Evolutionary conservation across 2,797 vertebrate species (phyloP).

Genomic region (Chelidonichthys spinosus): DNA sequence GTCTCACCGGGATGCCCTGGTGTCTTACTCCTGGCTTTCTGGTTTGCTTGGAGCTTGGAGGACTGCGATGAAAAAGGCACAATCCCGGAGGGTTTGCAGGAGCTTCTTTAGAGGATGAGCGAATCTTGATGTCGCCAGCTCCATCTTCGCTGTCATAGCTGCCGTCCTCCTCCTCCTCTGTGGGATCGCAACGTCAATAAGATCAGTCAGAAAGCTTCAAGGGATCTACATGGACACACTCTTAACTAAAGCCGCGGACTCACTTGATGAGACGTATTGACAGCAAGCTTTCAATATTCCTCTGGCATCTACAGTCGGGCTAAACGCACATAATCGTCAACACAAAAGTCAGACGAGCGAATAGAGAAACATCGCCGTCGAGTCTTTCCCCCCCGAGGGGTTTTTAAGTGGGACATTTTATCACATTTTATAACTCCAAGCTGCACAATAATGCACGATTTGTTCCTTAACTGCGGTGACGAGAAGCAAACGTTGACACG

Average conservation of each 20-base stretch:
- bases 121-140: constrained; percentile 77
- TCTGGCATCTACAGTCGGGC: constrained; percentile 6
- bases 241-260: constrained; percentile 33
- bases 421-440: constrained; percentile 10
- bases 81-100: constrained; percentile 73
- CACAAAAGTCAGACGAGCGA: background rate
- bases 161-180: constrained; percentile 84
- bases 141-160: constrained; percentile 89
- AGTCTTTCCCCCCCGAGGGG: background rate
- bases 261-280: constrained; percentile 41
- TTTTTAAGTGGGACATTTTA: constrained; percentile 10
- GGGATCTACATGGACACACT: constrained; percentile 52
- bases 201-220: constrained; percentile 52
- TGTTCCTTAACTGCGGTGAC: constrained; percentile 34
- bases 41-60: constrained; percentile 90
- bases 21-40: constrained; percentile 91
- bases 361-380: background rate
- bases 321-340: constrained; percentile 6
- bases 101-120: constrained; percentile 80
- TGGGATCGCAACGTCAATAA: constrained; percentile 60
- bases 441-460: constrained; percentile 31
- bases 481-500: constrained; percentile 42
- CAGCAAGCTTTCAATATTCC: constrained; percentile 49
- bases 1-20: constrained; percentile 85
- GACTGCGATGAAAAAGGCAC: constrained; percentile 86